Base-by-base conservation (phyloP, 2,797 vertebrate genomes). In the Bovichtus diacanthus region DNA sequence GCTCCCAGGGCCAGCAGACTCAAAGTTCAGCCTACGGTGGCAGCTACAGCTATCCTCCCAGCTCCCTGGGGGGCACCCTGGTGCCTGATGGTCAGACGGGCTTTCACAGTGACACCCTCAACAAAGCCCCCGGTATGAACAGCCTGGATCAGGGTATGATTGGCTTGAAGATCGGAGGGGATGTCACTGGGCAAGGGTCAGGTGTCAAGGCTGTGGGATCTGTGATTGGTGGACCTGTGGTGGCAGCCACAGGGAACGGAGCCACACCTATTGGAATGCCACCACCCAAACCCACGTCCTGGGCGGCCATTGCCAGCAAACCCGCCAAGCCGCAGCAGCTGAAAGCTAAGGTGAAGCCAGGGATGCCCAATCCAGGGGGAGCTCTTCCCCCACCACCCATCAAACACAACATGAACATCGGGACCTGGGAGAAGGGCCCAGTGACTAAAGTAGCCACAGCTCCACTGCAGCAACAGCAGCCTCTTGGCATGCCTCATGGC, bases 331-430 rank as follows among this genome's bases (percentile, higher is more conserved):
- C 95, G 4, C 94, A 92, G 74, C 97, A 97, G 87, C 95, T 97
- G 56, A 99, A 98, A 93, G 86, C 95, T 78, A 98, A 97, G 94
- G 90, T 95, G 74, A 99, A 98, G 93, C 91, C 96, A 0, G 97
- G 97, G 69, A 95, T 97, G 83, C 90, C 94, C 70, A 93, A 94
- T 0, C 96, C 95, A 36, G 96, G 95, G 9, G 93, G 91, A 6
- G 94, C 96, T 0, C 93, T 98, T 54, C 97, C 97, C 9, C 97
- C 97, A 0, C 97, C 97, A 0, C 97, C 97, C 38, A 98, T 98
- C 90, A 98, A 98, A 93, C 97, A 98, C 94, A 97, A 98, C 87
- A 97, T 98, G 97, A 97, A 98, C 95, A 98, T 99, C 68, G 97
- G 97, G 83, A 99, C 97, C 75, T 99, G 97, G 97, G 97, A 98